Conservation (phyloP, 2,888 invertebrate genomes). For the Phytoseiulus persimilis region DNA sequence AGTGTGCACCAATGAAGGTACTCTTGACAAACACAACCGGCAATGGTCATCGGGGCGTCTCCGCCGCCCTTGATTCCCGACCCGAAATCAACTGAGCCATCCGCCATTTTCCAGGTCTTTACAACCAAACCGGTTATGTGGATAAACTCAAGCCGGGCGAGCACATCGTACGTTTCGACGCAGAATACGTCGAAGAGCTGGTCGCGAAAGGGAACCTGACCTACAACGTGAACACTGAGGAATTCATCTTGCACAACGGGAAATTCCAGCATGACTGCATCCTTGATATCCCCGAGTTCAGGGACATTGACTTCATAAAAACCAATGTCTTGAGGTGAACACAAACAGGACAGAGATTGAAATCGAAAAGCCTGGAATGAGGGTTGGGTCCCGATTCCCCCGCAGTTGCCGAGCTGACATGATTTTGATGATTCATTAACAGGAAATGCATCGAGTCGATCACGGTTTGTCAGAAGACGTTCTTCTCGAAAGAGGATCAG, state of each 20-base stretch:
- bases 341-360: too few relatives aligned
- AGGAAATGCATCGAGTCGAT: slow-evolving; percentile 34
- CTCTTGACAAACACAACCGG: too few relatives aligned
- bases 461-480: slow-evolving; percentile 29
- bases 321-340: slow-evolving; percentile 25
- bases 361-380: too few relatives aligned
- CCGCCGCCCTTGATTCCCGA: too few relatives aligned
- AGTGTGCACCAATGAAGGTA: slow-evolving; percentile 31
- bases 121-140: slow-evolving; percentile 13
- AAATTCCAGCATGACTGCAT: slow-evolving; percentile 29
- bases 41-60: too few relatives aligned
- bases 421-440: neutral
- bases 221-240: slow-evolving; percentile 35
- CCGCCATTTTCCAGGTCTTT: slow-evolving; percentile 8
- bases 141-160: slow-evolving; percentile 12
- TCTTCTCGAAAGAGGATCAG: slow-evolving; percentile 35
- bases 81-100: neutral
- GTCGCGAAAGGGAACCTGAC: slow-evolving; percentile 15
- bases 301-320: slow-evolving; percentile 32
- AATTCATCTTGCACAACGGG: slow-evolving; percentile 23
- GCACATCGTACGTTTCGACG: slow-evolving; percentile 20
- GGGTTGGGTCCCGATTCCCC: too few relatives aligned
- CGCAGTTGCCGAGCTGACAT: too few relatives aligned
- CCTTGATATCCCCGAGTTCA: slow-evolving; percentile 33
- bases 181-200: slow-evolving; percentile 14